Evolutionary conservation across 1,140 invertebrate species (phyloP), one percentile per base, ranked within the genome.

Genomic region (Ceratina japonica): DNA sequence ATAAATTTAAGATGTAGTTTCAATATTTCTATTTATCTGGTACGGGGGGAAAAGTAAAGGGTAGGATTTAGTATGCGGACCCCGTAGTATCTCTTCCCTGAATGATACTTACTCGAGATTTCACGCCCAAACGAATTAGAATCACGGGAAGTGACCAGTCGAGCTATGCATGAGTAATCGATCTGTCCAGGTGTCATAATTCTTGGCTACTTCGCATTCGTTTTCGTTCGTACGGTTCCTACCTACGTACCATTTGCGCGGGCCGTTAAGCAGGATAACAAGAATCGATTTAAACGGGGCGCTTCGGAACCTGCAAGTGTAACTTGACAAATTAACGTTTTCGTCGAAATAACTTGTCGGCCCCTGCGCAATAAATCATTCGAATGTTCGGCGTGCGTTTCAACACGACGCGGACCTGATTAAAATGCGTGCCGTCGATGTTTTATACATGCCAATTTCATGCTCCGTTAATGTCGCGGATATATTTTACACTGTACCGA

Each of bases 401-500:
- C 24, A 15, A 70, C 20, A 13, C 15, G 54, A 56, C 37, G 37
- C 1, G 20, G 54, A 2, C n/a, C 15, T 18, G 18, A 51, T 59
- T 20, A 70, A 62, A 62, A 0, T 44, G 24, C n/a, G 75, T 31
- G 20, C 13, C 65, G 20, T 20, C 66, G 31, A 44, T 64, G 59
- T 72, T 63, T 63, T 63, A 64, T 51, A 37, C 22, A 24, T 13
- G 13, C 18, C 66, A 44, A 79, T 73, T 83, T 52, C 27, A 80
- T 31, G 72, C 27, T 31, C 66, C 66, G 76, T 83, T 83, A 64
- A 79, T 83, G 75, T 52, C 13, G 31, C 31, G 62, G 75, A 79
- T 56, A 75, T 75, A 74, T 70, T 79, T 72, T 79, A 83, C 54
- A 80, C 24, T 62, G 22, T 31, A 22, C 63, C 81, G 58, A 83